Evolutionary conservation across 1,140 invertebrate genomes (phyloP).

Genomic region (Megathymus violae): DNA sequence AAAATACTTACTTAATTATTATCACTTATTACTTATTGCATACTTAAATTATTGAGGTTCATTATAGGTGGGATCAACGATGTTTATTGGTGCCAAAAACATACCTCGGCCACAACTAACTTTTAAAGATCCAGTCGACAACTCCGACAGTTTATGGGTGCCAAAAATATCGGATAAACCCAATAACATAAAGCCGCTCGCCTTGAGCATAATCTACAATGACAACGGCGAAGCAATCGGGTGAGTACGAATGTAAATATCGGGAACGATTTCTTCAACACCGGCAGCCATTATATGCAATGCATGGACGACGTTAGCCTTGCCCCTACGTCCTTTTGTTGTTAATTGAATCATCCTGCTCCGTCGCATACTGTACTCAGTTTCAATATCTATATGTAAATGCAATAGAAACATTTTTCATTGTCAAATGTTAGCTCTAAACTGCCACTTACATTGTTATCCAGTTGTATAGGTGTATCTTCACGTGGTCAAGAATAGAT

Average conservation of each 20-base stretch:
- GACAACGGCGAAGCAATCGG: conserved; percentile 84
- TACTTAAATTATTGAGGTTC: not conserved
- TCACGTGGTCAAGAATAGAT: not conserved
- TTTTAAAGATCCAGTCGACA: conserved; percentile 95
- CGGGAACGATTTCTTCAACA: conserved; percentile 14
- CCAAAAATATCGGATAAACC: conserved; percentile 95
- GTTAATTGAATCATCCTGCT: conserved; percentile 28
- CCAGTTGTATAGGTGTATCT: not conserved
- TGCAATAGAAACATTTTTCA: conserved; percentile 15
- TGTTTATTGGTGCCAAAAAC: conserved; percentile 89
- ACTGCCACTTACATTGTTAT: conserved; percentile 8
- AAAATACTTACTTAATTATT: too few relatives aligned
- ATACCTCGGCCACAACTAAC: conserved; percentile 92
- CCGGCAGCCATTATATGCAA: conserved; percentile 12
- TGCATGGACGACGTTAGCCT: conserved; percentile 19
- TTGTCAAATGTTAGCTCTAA: not conserved
- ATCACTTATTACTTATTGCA: too few relatives aligned
- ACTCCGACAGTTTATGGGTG: conserved; percentile 89
- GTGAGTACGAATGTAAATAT: conserved; percentile 46
- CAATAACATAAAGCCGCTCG: conserved; percentile 93
- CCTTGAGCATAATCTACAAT: conserved; percentile 87
- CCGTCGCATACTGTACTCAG: conserved; percentile 16
- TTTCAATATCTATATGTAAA: conserved; percentile 27
- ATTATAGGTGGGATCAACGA: conserved; percentile 75
- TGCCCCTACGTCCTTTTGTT: conserved; percentile 26